These are phyloP conservation scores for Phrynocephalus versicolor DNA, from an alignment of 2,113 vertebrate species.

Conservation along the genomic window DNA sequence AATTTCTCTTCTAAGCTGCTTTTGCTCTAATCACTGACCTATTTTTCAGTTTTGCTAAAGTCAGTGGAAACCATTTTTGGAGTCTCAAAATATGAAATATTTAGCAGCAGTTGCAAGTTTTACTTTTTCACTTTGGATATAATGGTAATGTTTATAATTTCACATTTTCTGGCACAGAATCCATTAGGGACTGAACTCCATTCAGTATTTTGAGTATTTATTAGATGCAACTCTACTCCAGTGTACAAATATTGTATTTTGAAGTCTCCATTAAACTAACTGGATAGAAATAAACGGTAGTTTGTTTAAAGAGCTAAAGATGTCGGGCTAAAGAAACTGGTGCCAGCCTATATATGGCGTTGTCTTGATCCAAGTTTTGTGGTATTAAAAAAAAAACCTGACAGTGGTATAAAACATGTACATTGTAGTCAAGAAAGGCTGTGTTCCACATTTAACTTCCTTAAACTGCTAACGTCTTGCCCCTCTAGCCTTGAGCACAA, in stretches of 20 bases:
- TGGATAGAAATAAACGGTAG: not conserved
- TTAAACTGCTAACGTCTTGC: not conserved
- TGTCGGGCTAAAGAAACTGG: not conserved
- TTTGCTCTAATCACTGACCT: constrained; percentile 41
- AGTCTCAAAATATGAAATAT: constrained; percentile 59
- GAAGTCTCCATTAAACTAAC: not conserved
- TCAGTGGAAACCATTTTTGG: constrained; percentile 16
- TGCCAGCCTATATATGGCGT: too few species aligned
- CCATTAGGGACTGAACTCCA: not conserved
- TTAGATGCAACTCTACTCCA: not conserved
- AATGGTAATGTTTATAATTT: not conserved
- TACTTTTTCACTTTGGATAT: not conserved
- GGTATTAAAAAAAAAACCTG: not conserved
- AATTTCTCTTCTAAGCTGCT: constrained; percentile 20
- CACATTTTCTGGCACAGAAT: not conserved
- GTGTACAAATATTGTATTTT: not conserved
- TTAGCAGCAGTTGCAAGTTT: constrained; percentile 32
- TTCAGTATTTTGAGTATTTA: not conserved
- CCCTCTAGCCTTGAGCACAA: not conserved
- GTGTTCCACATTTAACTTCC: not conserved
- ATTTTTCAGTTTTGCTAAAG: constrained; percentile 53
- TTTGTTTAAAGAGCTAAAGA: not conserved
- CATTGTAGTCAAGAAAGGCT: not conserved
- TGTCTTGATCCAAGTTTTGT: not conserved
- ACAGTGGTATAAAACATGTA: not conserved